Base-by-base conservation (phyloP, 2,797 vertebrate genomes). In the Antrozous pallidus region DNA sequence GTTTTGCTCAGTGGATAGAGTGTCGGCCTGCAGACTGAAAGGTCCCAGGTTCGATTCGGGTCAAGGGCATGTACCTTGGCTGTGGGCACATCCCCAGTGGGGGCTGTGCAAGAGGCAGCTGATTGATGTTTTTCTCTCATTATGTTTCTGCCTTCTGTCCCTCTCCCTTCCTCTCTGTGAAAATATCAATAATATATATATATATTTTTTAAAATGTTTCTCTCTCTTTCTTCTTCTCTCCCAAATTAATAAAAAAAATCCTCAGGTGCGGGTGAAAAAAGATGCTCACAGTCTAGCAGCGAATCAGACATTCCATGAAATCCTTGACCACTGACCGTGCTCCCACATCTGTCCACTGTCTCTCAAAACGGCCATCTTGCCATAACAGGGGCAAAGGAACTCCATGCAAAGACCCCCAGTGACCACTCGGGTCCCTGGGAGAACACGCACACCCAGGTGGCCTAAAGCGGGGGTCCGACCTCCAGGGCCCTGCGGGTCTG, bases 381-480 rank as follows among this genome's bases (percentile, higher is more conserved):
- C 40, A 0, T 20, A 42, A 65, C 13, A n/a, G 33, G 40, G 8
- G 47, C 74, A 71, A 61, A 91, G 31, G 31, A 33, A 47, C 28
- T 36, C 65, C 38, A 22, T 38, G 33, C 3, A 2, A 71, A 80
- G 58, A 70, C 9, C 16, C 56, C 42, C 9, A 4, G 16, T 36
- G 58, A 20, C 8, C 18, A 6, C 24, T 12, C 3, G 17, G 28
- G 28, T 40, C 31, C 22, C 0, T 2, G 6, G 4, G 22, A 79
- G 45, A 61, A 63, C 61, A 31, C 0, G 1, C 7, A 16, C 4
- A 2, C 9, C 14, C 54, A 4, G 58, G 0, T 0, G 31, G 58
- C 51, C 51, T 6, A 1, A 42, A 24, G 61, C 61, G 2, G 28
- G 26, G 14, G 6, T 47, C 56, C n/a, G 18, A n/a, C 10, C 24